Evolutionary conservation across 2,888 invertebrate species (phyloP), one percentile per base, ranked within the genome.

Genomic region (Papilio elwesi): DNA sequence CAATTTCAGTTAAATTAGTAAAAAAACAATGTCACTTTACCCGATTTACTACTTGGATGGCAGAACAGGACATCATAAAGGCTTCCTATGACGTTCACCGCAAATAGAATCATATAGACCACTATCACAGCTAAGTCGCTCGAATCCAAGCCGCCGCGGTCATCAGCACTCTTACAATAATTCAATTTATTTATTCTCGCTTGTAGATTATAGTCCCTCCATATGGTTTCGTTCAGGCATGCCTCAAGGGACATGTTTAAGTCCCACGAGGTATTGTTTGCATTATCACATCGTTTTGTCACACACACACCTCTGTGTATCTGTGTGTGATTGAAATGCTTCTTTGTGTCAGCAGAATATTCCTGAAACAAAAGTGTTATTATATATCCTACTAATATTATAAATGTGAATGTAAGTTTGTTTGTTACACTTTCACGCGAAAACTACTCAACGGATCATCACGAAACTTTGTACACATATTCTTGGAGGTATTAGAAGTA

Each of bases 301-400:
- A 91, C 83, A 76, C 93, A 93, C 0, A 92, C 80, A 1, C 87
- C 92, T 80, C 91, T 82, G 68, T 93, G 92, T 80, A 93, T 84
- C 79, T 87, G 84, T 68, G 91, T 87, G 77, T 92, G 90, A 74
- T 93, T 90, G 77, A 83, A 93, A 76, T 93, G 92, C 77, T 92
- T 92, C 12, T 83, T 71, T 74, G 75, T 87, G 73, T 89, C 75
- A 0, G 83, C 87, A 71, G 92, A 91, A 76, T 91, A 92, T 71
- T 78, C 87, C 92, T 93, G 85, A 63, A 85, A 87, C 57, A 71
- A 13, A 75, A 70, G 59, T 64, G 2, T 43, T 43, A 9, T 7
- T 43, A 43, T 9, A 9, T 43, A 43, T n/a, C n/a, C n/a, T n/a
- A n/a, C n/a, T n/a, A n/a, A n/a, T n/a, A n/a, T n/a, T n/a, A n/a